Evolutionary conservation across 1,140 invertebrate species (phyloP), one percentile per base, ranked within the genome.

Genomic region (Drosophila athabasca): DNA sequence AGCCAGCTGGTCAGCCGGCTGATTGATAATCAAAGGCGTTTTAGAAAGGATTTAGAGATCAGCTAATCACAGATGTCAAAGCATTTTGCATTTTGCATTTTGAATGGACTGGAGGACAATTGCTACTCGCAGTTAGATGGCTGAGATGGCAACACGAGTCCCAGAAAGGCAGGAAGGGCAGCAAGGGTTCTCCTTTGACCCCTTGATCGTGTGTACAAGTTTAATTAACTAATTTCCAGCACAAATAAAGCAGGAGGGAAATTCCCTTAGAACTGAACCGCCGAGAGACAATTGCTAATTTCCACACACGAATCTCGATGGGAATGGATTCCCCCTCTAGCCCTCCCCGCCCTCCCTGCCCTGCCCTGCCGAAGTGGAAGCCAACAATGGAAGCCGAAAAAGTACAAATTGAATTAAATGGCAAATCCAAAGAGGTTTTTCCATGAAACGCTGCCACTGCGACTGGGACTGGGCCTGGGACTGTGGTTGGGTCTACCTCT

Each of bases 11-110:
- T n/a, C 50, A 65, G n/a, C n/a, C 51, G 1, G 72, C 67, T 87
- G 81, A 85, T 85, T 85, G 81, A 87, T 87, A 85, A 85, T 75
- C 82, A 64, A 51, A 59, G 77, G 82, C 60, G 54, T 81, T 85
- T 85, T 85, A 85, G 81, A 85, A 85, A 85, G 81, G 81, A 84
- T 79, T 62, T 57, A 22, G 19, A 26, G 59, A 50, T 64, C 35
- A 4, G 31, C 17, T 24, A 43, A 35, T 26, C 9, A 43, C 19
- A 50, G 15, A 7, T 61, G 31, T 52, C 24, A 41, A 24, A 44
- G 55, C 53, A 43, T 41, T 19, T 46, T 31, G 6, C 31, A 69
- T 24, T 3, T 55, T 67, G 24, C 44, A 35, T 13, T 62, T 50
- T 45, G 2, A 29, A 44, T 45, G 29, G 29, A 6, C 0, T 7